phyloP scores from a whole-genome alignment of 53 echinoderm and acorn worm genomes.

The Patiria pectinifera region DNA sequence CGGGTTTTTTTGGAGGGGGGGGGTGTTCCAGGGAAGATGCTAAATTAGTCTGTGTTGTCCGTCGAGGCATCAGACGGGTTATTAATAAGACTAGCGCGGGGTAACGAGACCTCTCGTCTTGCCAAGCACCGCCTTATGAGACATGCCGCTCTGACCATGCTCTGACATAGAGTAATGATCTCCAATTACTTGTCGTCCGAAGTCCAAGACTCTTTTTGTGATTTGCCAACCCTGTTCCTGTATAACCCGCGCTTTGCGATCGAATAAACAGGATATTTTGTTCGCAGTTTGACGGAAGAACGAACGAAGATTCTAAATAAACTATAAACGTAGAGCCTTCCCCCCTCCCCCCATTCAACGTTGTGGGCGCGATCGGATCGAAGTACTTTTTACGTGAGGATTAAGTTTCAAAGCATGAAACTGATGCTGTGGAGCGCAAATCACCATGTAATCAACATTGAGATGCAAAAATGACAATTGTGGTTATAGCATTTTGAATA shows the following conservation, averaged over 20 bases:
- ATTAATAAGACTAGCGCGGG: not conserved
- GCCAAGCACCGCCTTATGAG: not conserved
- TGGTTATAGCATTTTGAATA: no score
- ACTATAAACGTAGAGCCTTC: not conserved
- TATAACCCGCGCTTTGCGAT: not conserved
- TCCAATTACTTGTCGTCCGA: not conserved
- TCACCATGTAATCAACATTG: no score
- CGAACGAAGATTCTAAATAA: not conserved
- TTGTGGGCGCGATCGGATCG: no score
- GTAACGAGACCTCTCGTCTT: not conserved
- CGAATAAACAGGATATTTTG: not conserved
- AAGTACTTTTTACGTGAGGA: no score
- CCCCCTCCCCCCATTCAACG: not conserved
- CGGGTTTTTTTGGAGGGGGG: no score
- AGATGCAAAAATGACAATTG: no score
- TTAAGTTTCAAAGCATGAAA: no score
- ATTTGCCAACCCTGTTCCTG: not conserved
- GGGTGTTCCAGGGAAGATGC: not conserved
- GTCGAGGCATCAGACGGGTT: not conserved
- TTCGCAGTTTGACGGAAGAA: not conserved
- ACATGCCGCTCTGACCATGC: not conserved
- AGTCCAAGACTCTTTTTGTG: not conserved
- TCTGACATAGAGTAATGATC: not conserved
- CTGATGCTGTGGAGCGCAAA: no score
- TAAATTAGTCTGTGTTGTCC: not conserved